Conservation (phyloP, 2,113 vertebrate species). For the Prunella himalayana region DNA sequence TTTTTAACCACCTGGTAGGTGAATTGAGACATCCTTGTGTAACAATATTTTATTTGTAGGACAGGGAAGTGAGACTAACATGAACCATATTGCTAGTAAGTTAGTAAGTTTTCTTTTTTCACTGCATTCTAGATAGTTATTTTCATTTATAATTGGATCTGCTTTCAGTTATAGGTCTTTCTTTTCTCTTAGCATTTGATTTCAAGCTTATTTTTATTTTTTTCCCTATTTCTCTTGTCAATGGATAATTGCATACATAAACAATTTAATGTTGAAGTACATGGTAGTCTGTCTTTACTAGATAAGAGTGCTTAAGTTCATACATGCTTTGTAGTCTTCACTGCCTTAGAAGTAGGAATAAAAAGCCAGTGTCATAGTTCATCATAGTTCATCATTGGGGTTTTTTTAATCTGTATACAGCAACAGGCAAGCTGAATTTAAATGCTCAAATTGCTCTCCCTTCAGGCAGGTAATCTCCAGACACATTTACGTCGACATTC, state of each 20-base stretch:
- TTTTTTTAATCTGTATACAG: neutral
- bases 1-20: neutral
- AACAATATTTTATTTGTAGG: neutral
- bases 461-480: constrained; percentile 93
- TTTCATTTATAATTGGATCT: neutral
- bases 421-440: neutral
- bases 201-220: neutral
- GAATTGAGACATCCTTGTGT: neutral
- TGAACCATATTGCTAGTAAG: neutral
- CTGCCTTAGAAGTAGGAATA: neutral
- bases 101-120: neutral
- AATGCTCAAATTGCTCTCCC: constrained; percentile 11
- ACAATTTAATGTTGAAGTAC: neutral
- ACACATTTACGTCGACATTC: constrained; percentile 94
- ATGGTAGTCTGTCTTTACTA: neutral
- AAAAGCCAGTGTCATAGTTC: neutral
- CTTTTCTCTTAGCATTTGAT: neutral
- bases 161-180: neutral
- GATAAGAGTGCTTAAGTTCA: neutral
- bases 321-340: neutral
- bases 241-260: neutral
- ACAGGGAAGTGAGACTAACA: neutral
- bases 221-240: neutral
- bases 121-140: neutral
- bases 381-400: neutral